Base-by-base conservation (phyloP, 2,797 vertebrate genomes). In the Poecilia picta region DNA sequence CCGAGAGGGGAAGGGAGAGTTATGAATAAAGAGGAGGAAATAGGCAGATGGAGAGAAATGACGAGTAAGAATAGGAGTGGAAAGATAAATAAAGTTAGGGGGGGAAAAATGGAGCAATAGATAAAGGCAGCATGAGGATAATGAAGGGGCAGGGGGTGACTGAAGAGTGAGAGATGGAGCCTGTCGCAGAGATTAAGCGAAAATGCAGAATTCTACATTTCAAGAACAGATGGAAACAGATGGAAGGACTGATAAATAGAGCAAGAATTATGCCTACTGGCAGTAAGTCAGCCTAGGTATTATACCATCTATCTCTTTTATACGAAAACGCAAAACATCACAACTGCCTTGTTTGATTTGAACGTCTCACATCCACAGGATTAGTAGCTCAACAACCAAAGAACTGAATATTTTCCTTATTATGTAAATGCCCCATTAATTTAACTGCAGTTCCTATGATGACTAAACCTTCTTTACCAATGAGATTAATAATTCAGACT, bases 21-120 rank as follows among this genome's bases (percentile, higher is more conserved):
- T 89, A 89, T 92, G 92, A 91, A 93, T 90, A 90, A 87, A 75
- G 78, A 86, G 82, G 81, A 36, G 76, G 83, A 55, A 79, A 78
- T 87, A 77, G 78, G 75, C 77, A 49, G 81, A 81, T 49, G 3
- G 18, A 66, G 28, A 72, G 20, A 33, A 33, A 39, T 70, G 23
- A 46, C 33, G 45, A 25, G 73, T 53, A 25, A 16, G 68, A 70
- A 78, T 81, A 72, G 66, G 31, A n/a, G 66, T 71, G 20, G 70
- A 66, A 41, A 84, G 85, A 77, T 72, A 80, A 72, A 87, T 46
- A 88, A 43, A 74, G 76, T 77, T 39, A 41, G 74, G 43, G 62
- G 57, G 73, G 73, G 81, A 47, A 74, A 75, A 81, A 74, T 46
- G 70, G 72, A 43, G 12, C 49, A 36, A 53, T 47, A 72, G 79